Conservation (phyloP, 2,797 vertebrate genomes). For the Poeciliopsis presidionis region DNA sequence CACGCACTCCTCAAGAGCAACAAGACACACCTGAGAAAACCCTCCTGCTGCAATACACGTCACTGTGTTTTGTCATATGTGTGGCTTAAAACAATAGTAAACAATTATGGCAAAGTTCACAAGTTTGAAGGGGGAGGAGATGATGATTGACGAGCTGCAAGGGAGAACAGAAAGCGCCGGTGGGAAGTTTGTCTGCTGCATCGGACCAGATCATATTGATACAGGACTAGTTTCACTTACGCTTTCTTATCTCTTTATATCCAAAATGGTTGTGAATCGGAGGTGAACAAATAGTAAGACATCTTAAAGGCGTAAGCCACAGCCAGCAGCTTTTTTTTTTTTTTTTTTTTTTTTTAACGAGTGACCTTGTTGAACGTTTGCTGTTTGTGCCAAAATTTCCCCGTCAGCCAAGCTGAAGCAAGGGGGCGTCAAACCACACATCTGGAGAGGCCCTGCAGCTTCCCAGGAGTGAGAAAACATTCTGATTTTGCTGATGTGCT, state of each 20-base stretch:
- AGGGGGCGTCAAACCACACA: neutral
- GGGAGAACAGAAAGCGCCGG: too few relatives aligned
- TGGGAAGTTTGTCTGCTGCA: too few relatives aligned
- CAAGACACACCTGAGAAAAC: too few relatives aligned
- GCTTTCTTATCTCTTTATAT: neutral
- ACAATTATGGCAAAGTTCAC: too few relatives aligned
- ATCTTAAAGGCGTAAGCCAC: neutral
- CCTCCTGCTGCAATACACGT: too few relatives aligned
- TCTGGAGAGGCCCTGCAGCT: neutral
- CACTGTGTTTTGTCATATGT: too few relatives aligned
- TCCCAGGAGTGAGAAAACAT: neutral
- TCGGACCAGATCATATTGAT: neutral
- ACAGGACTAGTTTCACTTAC: neutral
- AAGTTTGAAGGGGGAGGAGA: too few relatives aligned
- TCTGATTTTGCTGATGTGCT: neutral
- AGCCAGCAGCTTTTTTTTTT: neutral
- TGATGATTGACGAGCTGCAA: too few relatives aligned
- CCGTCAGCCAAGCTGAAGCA: neutral
- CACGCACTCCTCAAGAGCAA: too few relatives aligned
- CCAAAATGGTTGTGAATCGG: neutral
- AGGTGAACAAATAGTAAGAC: neutral
- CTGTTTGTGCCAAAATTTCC: neutral
- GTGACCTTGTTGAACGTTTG: neutral
- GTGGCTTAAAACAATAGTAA: neutral
- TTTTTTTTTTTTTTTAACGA: neutral